phyloP scores from a whole-genome alignment of 2,797 vertebrate genomes.

The Orientallactaga sibirica region DNA sequence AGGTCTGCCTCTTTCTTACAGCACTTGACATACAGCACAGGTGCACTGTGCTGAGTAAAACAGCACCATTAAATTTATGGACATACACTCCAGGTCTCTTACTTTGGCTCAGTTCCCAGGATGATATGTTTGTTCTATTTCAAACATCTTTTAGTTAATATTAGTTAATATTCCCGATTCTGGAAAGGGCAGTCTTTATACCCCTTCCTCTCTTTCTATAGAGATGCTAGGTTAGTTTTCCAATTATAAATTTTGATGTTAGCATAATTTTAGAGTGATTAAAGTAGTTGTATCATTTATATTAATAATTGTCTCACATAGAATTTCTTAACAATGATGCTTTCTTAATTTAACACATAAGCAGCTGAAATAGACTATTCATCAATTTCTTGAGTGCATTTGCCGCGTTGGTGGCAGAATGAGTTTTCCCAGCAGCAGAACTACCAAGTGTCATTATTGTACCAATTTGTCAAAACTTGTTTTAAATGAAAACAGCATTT shows the following conservation, averaged over 20 bases:
- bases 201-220: not conserved
- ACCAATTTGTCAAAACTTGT: conserved; percentile 50
- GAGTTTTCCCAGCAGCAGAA: conserved; percentile 28
- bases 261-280: conserved; percentile 11
- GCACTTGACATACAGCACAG: not conserved
- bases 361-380: not conserved
- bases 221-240: not conserved
- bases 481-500: conserved; percentile 52
- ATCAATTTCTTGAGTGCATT: not conserved
- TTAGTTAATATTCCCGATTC: not conserved
- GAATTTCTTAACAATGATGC: conserved; percentile 16
- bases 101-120: not conserved
- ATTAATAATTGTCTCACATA: not conserved
- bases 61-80: not conserved
- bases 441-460: conserved; percentile 69
- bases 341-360: conserved; percentile 59
- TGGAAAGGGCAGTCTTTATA: not conserved
- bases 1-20: not conserved
- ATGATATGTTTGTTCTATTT: not conserved
- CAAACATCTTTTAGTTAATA: not conserved
- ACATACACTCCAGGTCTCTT: not conserved
- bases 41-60: not conserved
- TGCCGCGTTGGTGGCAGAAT: conserved; percentile 26
- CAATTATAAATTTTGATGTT: not conserved
- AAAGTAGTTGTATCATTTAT: not conserved